Conservation (phyloP, 2,888 invertebrate genomes). For the Uloborus plumipes region DNA sequence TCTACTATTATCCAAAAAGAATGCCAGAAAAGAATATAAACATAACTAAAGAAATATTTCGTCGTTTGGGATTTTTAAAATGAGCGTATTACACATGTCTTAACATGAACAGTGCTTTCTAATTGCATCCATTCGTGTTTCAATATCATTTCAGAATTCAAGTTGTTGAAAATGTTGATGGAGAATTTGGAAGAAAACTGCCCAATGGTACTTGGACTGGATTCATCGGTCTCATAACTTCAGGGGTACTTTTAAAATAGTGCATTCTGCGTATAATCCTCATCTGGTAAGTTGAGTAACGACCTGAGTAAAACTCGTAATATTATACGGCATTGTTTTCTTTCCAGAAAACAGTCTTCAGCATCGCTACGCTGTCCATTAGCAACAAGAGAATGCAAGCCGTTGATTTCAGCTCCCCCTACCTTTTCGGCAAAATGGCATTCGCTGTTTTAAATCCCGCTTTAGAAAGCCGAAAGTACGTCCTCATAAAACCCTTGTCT, state of each 20-base stretch:
- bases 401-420: constrained; percentile 48
- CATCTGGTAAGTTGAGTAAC: too few relatives aligned
- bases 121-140: not conserved
- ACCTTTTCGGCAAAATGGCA: constrained; percentile 32
- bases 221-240: constrained; percentile 28
- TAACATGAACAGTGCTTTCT: not conserved
- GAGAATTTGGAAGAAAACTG: constrained; percentile 12
- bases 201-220: constrained; percentile 47
- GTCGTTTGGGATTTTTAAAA: too few relatives aligned
- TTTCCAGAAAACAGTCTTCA: constrained; percentile 26
- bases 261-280: too few relatives aligned
- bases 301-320: too few relatives aligned
- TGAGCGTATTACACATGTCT: not conserved
- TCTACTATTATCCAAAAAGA: too few relatives aligned
- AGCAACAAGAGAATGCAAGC: constrained; percentile 31
- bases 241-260: constrained; percentile 22
- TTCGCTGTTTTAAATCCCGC: constrained; percentile 44
- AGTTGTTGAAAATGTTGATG: constrained; percentile 18
- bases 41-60: too few relatives aligned
- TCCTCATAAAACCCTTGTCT: constrained; percentile 37
- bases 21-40: too few relatives aligned
- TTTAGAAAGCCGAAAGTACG: constrained; percentile 30
- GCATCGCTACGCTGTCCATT: constrained; percentile 28
- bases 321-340: not conserved
- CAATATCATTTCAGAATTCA: constrained; percentile 8